A percentile compares a stretch with the other conserved stretches of the same genome.
Conservation (phyloP, 2,888 invertebrate genomes). For the Philereme vetulata region DNA sequence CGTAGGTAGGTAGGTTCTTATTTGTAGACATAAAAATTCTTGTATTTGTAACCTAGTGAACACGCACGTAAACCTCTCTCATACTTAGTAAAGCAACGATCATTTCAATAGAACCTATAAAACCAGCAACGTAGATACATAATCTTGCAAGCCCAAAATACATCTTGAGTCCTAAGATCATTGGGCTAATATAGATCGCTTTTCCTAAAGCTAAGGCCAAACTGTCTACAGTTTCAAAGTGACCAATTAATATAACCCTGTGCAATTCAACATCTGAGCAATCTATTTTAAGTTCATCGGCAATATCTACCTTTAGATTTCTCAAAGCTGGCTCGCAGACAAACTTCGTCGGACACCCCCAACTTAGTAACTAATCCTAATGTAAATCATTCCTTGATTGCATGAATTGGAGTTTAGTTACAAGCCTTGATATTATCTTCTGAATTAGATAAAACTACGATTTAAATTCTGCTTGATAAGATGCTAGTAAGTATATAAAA, state of each 20-base stretch:
- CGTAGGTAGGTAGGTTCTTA: no score
- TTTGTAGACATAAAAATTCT: no score
- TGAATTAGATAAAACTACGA: conserved; percentile 12
- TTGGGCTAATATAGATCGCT: no score
- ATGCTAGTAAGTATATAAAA: conserved; percentile 8
- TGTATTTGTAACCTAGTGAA: no score
- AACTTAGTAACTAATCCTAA: conserved; percentile 38
- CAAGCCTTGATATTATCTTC: conserved; percentile 25
- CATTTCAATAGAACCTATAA: no score
- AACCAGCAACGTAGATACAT: no score
- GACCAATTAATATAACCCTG: background rate
- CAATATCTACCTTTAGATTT: conserved; percentile 21
- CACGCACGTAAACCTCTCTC: no score
- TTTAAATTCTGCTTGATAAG: conserved; percentile 2
- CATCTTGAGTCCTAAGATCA: no score
- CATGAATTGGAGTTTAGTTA: conserved; percentile 40
- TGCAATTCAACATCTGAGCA: conserved; percentile 2
- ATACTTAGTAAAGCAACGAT: no score
- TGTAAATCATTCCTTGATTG: conserved; percentile 39
- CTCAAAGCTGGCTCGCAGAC: conserved; percentile 22
- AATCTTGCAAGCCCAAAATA: no score
- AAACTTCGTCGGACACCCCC: conserved; percentile 34
- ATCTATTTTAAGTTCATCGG: conserved; percentile 16
- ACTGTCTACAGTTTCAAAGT: background rate
- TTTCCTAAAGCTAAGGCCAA: no score